phyloP scores from a whole-genome alignment of 2,888 invertebrate genomes.

The Lasioglossum figueresi region DNA sequence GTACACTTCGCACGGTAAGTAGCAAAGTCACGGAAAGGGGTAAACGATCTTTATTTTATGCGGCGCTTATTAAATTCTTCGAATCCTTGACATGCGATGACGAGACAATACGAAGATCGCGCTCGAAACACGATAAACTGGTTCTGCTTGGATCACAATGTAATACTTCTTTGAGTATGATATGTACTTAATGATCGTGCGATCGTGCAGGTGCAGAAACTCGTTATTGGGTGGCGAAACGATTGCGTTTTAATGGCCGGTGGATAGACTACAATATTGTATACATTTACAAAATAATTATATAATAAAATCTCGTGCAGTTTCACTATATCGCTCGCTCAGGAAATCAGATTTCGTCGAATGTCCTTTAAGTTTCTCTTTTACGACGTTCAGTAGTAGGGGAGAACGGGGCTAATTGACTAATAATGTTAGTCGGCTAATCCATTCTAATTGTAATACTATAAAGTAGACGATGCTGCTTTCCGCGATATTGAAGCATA shows the following conservation, averaged over 20 bases:
- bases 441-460: too few relatives aligned
- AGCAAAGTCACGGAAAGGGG: not conserved
- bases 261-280: not conserved
- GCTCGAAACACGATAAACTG: not conserved
- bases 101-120: not conserved
- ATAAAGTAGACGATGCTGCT: too few relatives aligned
- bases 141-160: not conserved
- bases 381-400: too few relatives aligned
- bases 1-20: not conserved
- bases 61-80: not conserved
- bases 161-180: not conserved
- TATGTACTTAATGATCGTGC: not conserved
- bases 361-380: too few relatives aligned
- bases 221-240: not conserved
- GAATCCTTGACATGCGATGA: not conserved
- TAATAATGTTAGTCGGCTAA: too few relatives aligned
- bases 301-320: not conserved
- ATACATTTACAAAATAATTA: not conserved
- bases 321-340: not conserved
- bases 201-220: not conserved
- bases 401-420: too few relatives aligned
- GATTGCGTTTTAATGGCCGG: not conserved
- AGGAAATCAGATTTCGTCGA: not conserved
- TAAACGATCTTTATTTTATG: not conserved
- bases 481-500: too few relatives aligned